Evolutionary conservation across 2,888 invertebrate species (phyloP).

Genomic region (Plagiodera versicolora): DNA sequence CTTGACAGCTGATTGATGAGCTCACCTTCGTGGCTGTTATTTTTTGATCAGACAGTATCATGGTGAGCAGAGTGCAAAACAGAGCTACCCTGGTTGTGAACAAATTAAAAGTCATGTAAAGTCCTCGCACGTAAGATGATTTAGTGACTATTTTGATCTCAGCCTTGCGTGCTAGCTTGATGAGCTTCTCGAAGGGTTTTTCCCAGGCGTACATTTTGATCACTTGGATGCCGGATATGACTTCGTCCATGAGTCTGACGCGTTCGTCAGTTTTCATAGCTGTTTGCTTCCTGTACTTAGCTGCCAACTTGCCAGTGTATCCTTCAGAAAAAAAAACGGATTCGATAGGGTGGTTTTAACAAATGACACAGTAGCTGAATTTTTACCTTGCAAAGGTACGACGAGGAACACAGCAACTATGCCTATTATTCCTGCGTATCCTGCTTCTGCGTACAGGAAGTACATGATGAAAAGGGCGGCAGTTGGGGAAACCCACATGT

Average conservation of each 20-base stretch:
- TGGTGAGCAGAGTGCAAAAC: slow-evolving; percentile 73
- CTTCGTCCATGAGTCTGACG: slow-evolving; percentile 92
- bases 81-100: slow-evolving; percentile 81
- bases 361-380: no score
- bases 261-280: slow-evolving; percentile 87
- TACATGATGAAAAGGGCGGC: slow-evolving; percentile 70
- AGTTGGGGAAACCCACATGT: slow-evolving; percentile 82
- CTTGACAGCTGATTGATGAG: no score
- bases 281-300: slow-evolving; percentile 71
- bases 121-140: slow-evolving; percentile 65
- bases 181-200: slow-evolving; percentile 66
- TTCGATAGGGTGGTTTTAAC: neutral
- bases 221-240: slow-evolving; percentile 89
- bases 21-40: slow-evolving; percentile 71
- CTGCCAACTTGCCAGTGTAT: slow-evolving; percentile 67
- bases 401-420: slow-evolving; percentile 76
- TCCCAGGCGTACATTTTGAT: slow-evolving; percentile 79
- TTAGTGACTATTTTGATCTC: slow-evolving; percentile 62
- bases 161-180: slow-evolving; percentile 61
- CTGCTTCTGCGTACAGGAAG: slow-evolving; percentile 76
- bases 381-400: slow-evolving; percentile 78
- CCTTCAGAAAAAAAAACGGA: slow-evolving; percentile 50
- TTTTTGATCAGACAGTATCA: slow-evolving; percentile 64
- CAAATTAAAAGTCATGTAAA: slow-evolving; percentile 75
- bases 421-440: slow-evolving; percentile 75